Base-by-base conservation (phyloP, 1,140 invertebrate genomes). In the Capitella teleta region DNA sequence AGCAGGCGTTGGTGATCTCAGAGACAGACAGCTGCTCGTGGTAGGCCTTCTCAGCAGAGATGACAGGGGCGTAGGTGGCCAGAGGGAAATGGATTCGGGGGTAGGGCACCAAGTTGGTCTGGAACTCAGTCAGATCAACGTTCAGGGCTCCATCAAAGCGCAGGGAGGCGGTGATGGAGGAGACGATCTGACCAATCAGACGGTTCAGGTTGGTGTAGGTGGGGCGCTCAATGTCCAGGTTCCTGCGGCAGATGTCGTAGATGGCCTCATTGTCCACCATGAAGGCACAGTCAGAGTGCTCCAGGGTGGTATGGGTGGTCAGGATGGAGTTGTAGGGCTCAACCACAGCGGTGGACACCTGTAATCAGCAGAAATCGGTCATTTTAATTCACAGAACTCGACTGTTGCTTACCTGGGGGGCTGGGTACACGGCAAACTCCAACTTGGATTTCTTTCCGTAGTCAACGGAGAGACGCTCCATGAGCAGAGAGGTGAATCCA, bases 401-500 rank as follows among this genome's bases (percentile, higher is more conserved):
- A n/a, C n/a, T n/a, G n/a, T n/a, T n/a, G n/a, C n/a, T 40, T n/a
- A 85, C 77, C 67, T 78, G 60, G 14, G 87, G 87, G 14, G 87
- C 86, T 25, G 87, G 87, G 68, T 91, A 91, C 59, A 91, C 84
- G 54, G 85, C 81, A 67, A 91, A 91, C 69, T 91, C 85, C 24
- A 91, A 75, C 69, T 90, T 89, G 36, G 84, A 85, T 64, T 89
- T 90, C 74, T 89, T 89, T 36, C 86, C 86, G 66, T 87, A 91
- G 58, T 91, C 87, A 2, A 89, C 85, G 25, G 83, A 85, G 10
- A 91, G 77, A 51, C 86, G 76, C 73, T 91, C 87, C 87, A 92
- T 91, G 37, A 91, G 74, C 37, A 91, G 73, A 0, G 87, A 88
- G 2, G 86, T 87, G 72, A 91, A 91, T 3, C 87, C 87, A 26